Evolutionary conservation across 64 coral and sea anemone genomes (phyloP), one percentile per base, ranked within the genome.

Genomic region (Porites lutea): DNA sequence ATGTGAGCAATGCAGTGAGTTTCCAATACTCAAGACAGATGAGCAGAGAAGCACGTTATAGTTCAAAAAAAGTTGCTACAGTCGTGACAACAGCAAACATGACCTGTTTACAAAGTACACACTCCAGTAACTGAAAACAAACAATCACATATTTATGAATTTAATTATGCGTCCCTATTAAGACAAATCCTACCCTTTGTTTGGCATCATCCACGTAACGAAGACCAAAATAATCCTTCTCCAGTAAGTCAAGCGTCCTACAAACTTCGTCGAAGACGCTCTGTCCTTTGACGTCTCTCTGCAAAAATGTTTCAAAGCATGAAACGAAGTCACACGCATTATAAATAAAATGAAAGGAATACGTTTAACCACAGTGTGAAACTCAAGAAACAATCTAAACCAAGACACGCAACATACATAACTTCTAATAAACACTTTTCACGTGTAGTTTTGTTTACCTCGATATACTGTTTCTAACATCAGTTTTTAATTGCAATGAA

Each of bases 191-290:
- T 74, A 95, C 93, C 88, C 93, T 86, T 64, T 95, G 93, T 86
- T 95, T 95, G 10, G 88, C 75, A 59, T 89, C 82, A 47, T 95
- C 93, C 14, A 95, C 93, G 51, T 78, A 95, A 15, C 93, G 88
- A 59, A 95, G 88, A 12, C 93, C 93, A 87, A 95, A 95, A 70
- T 95, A 95, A 95, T 95, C 93, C 58, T 95, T 95, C 72, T 95
- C 93, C 58, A 95, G 60, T 54, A 95, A 79, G 72, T 95, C 93
- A 48, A 95, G 66, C 11, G 88, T 68, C n/a, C 45, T 89, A 59
- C 88, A 93, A 14, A 93, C 82, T 3, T 83, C 74, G 77, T 93
- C 91, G 11, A 93, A 93, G 1, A 93, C 91, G 16, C 48, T 58
- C 54, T 93, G 91, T 13, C 91, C 91, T 69, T 93, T 93, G 6